Evolutionary conservation across 2,888 invertebrate species (phyloP).

Genomic region (Bursaphelenchus okinawaensis): DNA sequence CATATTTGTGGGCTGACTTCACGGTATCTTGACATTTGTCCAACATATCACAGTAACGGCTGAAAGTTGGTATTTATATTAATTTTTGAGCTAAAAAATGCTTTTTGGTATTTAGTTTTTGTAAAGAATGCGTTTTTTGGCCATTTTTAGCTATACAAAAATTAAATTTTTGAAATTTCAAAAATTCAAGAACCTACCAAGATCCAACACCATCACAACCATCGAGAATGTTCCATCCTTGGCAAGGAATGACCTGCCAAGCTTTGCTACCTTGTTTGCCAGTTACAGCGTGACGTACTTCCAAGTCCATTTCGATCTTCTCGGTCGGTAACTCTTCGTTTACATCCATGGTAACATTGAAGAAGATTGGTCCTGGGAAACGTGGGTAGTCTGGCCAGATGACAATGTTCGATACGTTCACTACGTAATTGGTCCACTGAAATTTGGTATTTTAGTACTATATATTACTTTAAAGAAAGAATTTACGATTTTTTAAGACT

Average conservation of each 20-base stretch:
- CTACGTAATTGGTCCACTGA: constrained; percentile 57
- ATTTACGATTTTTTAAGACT: background rate
- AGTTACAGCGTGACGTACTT: constrained; percentile 56
- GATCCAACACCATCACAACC: constrained; percentile 58
- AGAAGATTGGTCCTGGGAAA: constrained; percentile 58
- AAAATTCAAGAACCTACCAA: constrained; percentile 33
- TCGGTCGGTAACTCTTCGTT: constrained; percentile 53
- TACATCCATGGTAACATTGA: constrained; percentile 57
- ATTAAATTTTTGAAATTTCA: background rate
- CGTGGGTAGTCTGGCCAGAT: constrained; percentile 58
- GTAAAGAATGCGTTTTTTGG: background rate
- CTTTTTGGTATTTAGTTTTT: background rate
- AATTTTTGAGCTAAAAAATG: constrained; percentile 2
- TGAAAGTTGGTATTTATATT: constrained; percentile 21
- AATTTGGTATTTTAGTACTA: too few species aligned
- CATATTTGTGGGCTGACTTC: constrained; percentile 56
- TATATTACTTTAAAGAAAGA: too few species aligned
- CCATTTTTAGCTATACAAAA: background rate
- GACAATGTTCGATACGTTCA: constrained; percentile 56
- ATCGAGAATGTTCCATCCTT: constrained; percentile 57
- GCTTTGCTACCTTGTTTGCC: constrained; percentile 53
- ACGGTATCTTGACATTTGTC: constrained; percentile 57
- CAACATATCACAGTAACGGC: constrained; percentile 57
- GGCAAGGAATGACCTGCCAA: constrained; percentile 58
- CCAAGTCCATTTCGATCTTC: constrained; percentile 57